These are phyloP conservation scores for Octodon degus DNA, from an alignment of 2,113 vertebrate species.

Conservation along the genomic window DNA sequence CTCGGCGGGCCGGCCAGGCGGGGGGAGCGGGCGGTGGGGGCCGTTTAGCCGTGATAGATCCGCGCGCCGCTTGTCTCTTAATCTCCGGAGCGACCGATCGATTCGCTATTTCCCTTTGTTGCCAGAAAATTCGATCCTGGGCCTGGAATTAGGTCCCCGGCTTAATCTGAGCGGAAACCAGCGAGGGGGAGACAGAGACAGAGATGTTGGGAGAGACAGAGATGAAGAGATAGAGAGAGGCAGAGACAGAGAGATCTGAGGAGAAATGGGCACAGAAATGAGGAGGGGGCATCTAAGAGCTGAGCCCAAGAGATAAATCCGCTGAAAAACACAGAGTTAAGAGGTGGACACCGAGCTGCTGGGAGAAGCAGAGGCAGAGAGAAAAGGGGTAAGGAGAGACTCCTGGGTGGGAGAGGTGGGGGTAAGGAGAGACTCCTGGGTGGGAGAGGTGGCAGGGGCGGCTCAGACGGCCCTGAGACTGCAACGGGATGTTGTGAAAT, in stretches of 20 bases:
- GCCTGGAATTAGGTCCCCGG: slow-evolving; percentile 97
- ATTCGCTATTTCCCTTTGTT: slow-evolving; percentile 99
- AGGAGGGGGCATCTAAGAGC: background rate
- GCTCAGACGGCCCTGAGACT: background rate
- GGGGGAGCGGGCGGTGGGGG: slow-evolving; percentile 84
- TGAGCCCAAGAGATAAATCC: background rate
- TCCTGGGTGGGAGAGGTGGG: background rate
- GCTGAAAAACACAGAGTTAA: background rate
- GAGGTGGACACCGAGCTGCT: background rate
- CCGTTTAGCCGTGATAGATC: slow-evolving; percentile 96
- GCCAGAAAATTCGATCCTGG: slow-evolving; percentile 99
- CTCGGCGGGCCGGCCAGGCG: slow-evolving; percentile 77
- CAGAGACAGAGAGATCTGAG: slow-evolving; percentile 51
- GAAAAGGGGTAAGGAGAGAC: slow-evolving; percentile 14
- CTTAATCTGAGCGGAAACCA: slow-evolving; percentile 97
- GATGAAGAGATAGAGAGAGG: slow-evolving; percentile 47
- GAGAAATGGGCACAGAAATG: background rate
- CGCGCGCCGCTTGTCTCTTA: slow-evolving; percentile 98
- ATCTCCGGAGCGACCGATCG: slow-evolving; percentile 97
- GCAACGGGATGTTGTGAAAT: background rate
- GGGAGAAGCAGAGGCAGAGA: background rate
- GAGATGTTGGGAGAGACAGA: slow-evolving; percentile 73
- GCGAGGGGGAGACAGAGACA: slow-evolving; percentile 82
- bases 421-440: background rate
- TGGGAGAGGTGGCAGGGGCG: background rate